Base-by-base conservation (phyloP, 2,888 invertebrate species). In the Drosophila mimica region DNA sequence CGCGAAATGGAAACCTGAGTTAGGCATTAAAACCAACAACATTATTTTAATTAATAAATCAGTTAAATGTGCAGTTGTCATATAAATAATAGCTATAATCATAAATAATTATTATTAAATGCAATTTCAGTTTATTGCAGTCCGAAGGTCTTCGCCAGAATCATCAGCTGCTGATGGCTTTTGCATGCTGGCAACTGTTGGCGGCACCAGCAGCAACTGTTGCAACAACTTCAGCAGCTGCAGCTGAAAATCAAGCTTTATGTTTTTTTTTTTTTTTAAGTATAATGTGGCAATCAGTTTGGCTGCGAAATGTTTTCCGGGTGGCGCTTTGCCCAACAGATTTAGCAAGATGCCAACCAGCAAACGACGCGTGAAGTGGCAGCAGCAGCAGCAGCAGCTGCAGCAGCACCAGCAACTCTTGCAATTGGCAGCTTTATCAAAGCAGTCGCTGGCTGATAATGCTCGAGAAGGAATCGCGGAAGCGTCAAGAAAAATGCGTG, bases 401-500 rank as follows among this genome's bases (percentile, higher is more conserved):
- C 38, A 49, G 7, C 66, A 58, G 20, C 66, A 36, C 51, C 62
- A 69, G 64, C 74, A 66, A 68, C 70, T 65, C 59, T 59, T 76
- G 72, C 81, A 79, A 69, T 54, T 69, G 78, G 68, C 81, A 54
- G 80, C 79, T 63, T 79, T 82, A 80, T 80, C 81, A 82, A 72
- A 68, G 57, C 66, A 49, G 70, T 61, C 70, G 77, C 71, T 70
- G 74, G 52, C 88, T 70, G 70, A 77, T 77, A 81, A 74, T 54
- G 74, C 28, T 76, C 59, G 52, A 75, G 63, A 64, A 36, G 89
- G 87, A 90, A 86, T 81, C 73, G 89, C 90, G 90, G 90, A 90
- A 90, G 90, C 79, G 69, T 76, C 87, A 88, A 88, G 85, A 76
- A 88, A 85, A 90, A 88, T 88, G 89, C 87, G 85, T 90, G 82